A percentile compares a stretch with the other conserved stretches of the same genome.
Evolutionary conservation across 2,797 vertebrate genomes (phyloP).

Genomic region (Spinus pinus): DNA sequence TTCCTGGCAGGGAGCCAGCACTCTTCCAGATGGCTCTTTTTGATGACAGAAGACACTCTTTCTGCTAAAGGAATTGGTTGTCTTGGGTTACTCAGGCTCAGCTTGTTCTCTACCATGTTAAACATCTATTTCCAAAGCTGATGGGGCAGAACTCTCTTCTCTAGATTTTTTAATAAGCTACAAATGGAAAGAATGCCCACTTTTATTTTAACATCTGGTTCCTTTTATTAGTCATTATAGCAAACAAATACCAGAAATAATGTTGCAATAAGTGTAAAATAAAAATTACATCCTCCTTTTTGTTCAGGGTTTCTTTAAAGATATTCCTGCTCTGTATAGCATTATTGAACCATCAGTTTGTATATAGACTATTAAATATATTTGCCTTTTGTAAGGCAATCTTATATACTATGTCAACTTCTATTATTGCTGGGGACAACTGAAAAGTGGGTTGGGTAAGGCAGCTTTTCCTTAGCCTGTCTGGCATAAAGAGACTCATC

Average conservation of each 20-base stretch:
- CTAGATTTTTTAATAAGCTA: slow-evolving; percentile 4
- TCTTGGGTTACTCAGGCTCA: slow-evolving; percentile 44
- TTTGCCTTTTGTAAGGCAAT: slow-evolving; percentile 56
- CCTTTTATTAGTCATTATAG: background rate
- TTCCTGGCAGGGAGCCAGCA: background rate
- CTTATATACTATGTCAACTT: slow-evolving; percentile 3
- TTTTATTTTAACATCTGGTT: slow-evolving; percentile 40
- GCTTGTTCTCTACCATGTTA: slow-evolving; percentile 33
- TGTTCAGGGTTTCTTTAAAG: slow-evolving; percentile 44
- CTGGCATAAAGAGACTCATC: background rate
- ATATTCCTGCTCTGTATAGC: slow-evolving; percentile 16
- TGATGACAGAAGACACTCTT: slow-evolving; percentile 46
- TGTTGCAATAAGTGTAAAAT: slow-evolving; percentile 19
- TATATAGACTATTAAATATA: slow-evolving; percentile 58
- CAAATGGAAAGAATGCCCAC: slow-evolving; percentile 3
- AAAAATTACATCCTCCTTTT: slow-evolving; percentile 11
- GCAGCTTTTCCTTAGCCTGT: background rate
- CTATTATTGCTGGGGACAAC: background rate
- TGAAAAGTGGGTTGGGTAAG: background rate
- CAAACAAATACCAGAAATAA: slow-evolving; percentile 18
- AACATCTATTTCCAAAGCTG: slow-evolving; percentile 28
- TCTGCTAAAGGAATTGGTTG: slow-evolving; percentile 51
- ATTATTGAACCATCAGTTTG: slow-evolving; percentile 6
- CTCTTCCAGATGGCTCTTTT: slow-evolving; percentile 25
- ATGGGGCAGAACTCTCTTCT: background rate